phyloP scores from a whole-genome alignment of 2,888 invertebrate species.

The Ametastegia equiseti region DNA sequence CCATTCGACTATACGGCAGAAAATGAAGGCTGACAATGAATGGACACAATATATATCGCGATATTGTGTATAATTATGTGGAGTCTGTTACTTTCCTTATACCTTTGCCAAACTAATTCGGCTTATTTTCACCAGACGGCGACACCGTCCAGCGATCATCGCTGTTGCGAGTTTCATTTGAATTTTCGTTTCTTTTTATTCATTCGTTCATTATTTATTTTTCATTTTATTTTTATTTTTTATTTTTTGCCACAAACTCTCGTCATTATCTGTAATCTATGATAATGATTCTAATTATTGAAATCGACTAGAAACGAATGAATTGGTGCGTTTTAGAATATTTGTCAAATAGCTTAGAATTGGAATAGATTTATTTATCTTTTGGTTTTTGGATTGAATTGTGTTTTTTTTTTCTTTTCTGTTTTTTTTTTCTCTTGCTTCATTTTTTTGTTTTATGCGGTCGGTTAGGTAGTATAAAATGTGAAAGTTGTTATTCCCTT shows the following conservation, averaged over 20 bases:
- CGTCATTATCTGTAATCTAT: too few relatives aligned
- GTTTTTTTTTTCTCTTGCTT: neutral
- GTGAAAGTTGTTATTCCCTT: constrained; percentile 43
- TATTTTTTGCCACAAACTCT: too few relatives aligned
- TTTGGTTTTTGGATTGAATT: too few relatives aligned
- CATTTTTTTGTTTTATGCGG: neutral
- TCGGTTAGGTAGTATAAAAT: constrained; percentile 14
- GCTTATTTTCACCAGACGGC: neutral
- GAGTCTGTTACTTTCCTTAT: neutral
- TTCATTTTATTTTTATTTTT: neutral
- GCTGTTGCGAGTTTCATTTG: too few relatives aligned
- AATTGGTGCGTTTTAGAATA: too few relatives aligned
- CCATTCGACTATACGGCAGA: too few relatives aligned
- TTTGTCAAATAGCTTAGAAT: too few relatives aligned
- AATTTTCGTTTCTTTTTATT: neutral
- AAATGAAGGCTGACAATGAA: too few relatives aligned
- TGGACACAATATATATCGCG: too few relatives aligned
- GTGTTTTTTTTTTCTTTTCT: neutral
- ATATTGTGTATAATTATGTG: neutral
- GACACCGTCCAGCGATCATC: neutral
- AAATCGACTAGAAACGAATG: too few relatives aligned
- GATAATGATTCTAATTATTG: too few relatives aligned
- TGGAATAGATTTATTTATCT: too few relatives aligned
- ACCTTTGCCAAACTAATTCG: neutral
- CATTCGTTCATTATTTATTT: neutral